Evolutionary conservation across 2,113 vertebrate species (phyloP), one percentile per base, ranked within the genome.

Genomic region (Carollia perspicillata): DNA sequence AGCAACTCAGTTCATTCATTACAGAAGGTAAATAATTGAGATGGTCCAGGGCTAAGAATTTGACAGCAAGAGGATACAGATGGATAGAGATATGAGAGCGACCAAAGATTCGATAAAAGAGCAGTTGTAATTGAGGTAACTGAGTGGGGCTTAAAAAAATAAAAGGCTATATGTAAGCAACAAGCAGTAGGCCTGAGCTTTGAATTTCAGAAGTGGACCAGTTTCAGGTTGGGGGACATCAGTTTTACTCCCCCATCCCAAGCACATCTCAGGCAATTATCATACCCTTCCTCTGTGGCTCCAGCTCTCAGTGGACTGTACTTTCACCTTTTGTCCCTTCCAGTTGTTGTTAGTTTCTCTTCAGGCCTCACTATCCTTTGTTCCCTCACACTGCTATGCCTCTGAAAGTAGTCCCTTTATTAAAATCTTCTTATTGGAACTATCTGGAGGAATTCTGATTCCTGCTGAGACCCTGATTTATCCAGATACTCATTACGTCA

Each of bases 401-500:
- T 60, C 81, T 42, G 6, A 7, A 33, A 69, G 47, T 12, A 78
- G 49, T 71, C 33, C 30, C 65, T 80, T 88, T 77, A 60, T 60
- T 77, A 66, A 94, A 92, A 81, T 55, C n/a, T 87, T 77, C 49
- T 93, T 37, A 58, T 66, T 53, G 37, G 49, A 97, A 84, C 92
- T 78, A 93, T 63, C 35, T 88, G 96, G 65, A 75, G 26, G 44
- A 90, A 78, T 80, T 84, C 35, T 58, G 65, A 71, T 35, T 80
- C 81, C 92, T 58, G 55, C 53, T 68, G 72, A 85, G 91, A 20
- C 47, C 40, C 47, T 86, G 51, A 92, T 55, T 91, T 93, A 84
- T 6, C 75, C 14, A 92, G 42, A 75, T 28, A 95, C 23, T 84
- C 37, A 81, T 53, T 79, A 79, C 9, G n/a, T 79, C 84, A 83